A percentile compares a stretch with the other conserved stretches of the same genome.
phyloP scores from a whole-genome alignment of 2,797 vertebrate species.

The Halcyon smyrnensis region DNA sequence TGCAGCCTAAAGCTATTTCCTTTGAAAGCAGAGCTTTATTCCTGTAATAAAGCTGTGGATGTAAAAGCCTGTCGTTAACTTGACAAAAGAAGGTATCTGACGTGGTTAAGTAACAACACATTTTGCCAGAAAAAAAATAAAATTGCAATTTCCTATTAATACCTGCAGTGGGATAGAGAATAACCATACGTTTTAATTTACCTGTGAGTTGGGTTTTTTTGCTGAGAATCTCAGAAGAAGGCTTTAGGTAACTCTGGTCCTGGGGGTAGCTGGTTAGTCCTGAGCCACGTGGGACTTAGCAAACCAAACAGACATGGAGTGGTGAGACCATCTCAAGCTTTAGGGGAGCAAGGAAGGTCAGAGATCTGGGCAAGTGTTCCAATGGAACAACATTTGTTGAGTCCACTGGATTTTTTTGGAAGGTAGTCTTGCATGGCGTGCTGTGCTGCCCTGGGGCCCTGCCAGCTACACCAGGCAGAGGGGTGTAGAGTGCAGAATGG shows the following conservation, averaged over 20 bases:
- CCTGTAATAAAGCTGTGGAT: not conserved
- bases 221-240: not conserved
- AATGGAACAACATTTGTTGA: not conserved
- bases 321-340: not conserved
- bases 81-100: not conserved
- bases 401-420: not conserved
- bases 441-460: not conserved
- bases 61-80: not conserved
- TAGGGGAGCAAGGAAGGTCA: not conserved
- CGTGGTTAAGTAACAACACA: not conserved
- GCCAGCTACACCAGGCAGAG: not conserved
- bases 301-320: not conserved
- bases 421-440: not conserved
- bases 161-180: not conserved
- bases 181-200: not conserved
- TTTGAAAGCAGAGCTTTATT: slow-evolving; percentile 58
- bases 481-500: not conserved
- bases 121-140: not conserved
- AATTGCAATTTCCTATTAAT: not conserved
- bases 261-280: not conserved
- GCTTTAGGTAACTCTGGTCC: not conserved
- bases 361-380: not conserved
- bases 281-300: not conserved
- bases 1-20: slow-evolving; percentile 36
- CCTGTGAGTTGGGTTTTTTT: not conserved